These are phyloP conservation scores for Hydrocynus forskahlii DNA, from an alignment of 2,797 vertebrate species.

Conservation along the genomic window DNA sequence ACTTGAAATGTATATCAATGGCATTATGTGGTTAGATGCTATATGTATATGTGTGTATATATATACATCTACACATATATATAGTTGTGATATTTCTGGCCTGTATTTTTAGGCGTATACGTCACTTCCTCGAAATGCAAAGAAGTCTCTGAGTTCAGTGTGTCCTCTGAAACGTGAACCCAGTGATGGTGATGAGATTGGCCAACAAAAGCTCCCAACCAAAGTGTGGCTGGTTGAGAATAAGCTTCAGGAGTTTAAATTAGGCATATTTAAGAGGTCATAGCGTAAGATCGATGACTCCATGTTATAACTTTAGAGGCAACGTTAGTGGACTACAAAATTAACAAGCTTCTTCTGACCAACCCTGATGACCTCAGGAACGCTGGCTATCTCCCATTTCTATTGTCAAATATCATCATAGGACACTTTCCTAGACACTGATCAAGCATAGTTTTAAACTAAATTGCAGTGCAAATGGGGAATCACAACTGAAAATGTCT, in stretches of 20 bases:
- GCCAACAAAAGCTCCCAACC: background rate
- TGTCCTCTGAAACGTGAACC: too few relatives aligned
- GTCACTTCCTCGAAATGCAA: background rate
- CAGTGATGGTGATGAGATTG: background rate
- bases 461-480: too few relatives aligned
- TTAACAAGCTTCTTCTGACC: background rate
- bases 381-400: too few relatives aligned
- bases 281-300: background rate
- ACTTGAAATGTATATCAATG: background rate
- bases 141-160: background rate
- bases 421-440: too few relatives aligned
- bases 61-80: too few relatives aligned
- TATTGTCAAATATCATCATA: too few relatives aligned
- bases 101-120: background rate
- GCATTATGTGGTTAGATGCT: background rate
- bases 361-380: too few relatives aligned
- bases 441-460: too few relatives aligned
- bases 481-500: too few relatives aligned
- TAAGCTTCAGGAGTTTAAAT: background rate
- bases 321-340: background rate
- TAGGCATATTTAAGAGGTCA: background rate
- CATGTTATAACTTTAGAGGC: background rate
- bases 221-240: background rate
- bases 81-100: background rate
- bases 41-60: too few relatives aligned